Base-by-base conservation (phyloP, 2,113 vertebrate species). In the Gallinago undulata region DNA sequence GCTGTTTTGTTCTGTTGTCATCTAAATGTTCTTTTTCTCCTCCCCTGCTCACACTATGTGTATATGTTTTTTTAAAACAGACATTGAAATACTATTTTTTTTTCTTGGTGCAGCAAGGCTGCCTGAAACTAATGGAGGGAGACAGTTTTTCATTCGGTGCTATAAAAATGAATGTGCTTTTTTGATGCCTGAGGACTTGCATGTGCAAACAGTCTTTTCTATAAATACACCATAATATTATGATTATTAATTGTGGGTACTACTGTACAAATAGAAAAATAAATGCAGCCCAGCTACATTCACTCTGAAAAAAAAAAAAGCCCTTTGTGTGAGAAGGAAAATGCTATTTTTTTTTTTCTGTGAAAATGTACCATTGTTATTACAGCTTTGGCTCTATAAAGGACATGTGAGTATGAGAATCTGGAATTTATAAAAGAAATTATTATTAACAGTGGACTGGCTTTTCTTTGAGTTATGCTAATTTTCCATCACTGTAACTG, bases 181-280 rank as follows among this genome's bases (percentile, higher is more conserved):
- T 59, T 24, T 90, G 60, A 86, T 90, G n/a, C 50, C 19, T 77
- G n/a, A 74, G 50, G 22, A 83, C 43, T 79, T 3, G 4, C 19
- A 19, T 73, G 33, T 80, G 64, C 67, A 57, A 93, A n/a, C 66
- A 70, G 43, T 67, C 15, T 77, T 35, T 74, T 90, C 68, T 78
- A 25, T 60, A 84, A 86, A 81, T 75, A 50, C 28, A 56, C 12
- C 33, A 31, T 51, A 86, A 67, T 67, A 56, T 80, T 93, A 43
- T 59, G 72, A 30, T 57, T 90, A 77, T 96, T 94, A 90, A 90
- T 94, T 90, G 63, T 88, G 55, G 41, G 55, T 93, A 39, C 72
- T 43, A 5, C 30, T 84, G 16, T 56, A 45, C 50, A 83, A 90
- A 77, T 63, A 80, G 41, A 87, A 73, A 87, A 95, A 93, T 77